These are phyloP conservation scores for Pollenia angustigena DNA, from an alignment of 2,888 invertebrate genomes.

Conservation along the genomic window DNA sequence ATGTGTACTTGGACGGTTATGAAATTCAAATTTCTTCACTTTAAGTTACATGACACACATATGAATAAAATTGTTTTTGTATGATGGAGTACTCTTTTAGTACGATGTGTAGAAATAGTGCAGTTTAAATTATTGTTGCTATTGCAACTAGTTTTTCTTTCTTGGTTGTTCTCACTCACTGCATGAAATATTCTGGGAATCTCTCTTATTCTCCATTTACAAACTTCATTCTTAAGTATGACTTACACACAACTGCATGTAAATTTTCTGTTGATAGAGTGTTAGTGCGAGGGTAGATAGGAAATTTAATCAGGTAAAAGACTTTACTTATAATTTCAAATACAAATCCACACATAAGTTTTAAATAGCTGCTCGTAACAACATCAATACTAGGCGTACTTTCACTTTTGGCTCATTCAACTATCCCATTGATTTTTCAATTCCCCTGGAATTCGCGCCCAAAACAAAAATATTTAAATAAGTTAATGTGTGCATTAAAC, in stretches of 20 bases:
- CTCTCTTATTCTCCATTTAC: not conserved
- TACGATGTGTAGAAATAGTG: slow-evolving; percentile 7
- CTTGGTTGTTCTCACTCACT: not conserved
- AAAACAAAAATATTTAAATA: too few species aligned
- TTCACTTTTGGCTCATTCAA: too few species aligned
- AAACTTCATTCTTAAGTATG: not conserved
- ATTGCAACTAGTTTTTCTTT: slow-evolving; percentile 4
- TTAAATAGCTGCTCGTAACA: too few species aligned
- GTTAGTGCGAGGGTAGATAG: not conserved
- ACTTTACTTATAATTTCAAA: too few species aligned
- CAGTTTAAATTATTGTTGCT: slow-evolving; percentile 28
- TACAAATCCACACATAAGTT: too few species aligned
- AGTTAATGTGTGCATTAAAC: too few species aligned
- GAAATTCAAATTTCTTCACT: slow-evolving; percentile 69
- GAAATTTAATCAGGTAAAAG: too few species aligned
- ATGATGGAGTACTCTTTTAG: slow-evolving; percentile 47
- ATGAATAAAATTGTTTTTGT: slow-evolving; percentile 56
- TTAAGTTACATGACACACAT: slow-evolving; percentile 67
- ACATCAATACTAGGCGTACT: too few species aligned
- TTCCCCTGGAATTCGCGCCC: too few species aligned
- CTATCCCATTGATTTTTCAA: too few species aligned
- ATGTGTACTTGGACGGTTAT: slow-evolving; percentile 40
- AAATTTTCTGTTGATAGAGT: not conserved
- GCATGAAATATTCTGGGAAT: not conserved
- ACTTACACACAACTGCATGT: not conserved